Evolutionary conservation across 1,140 invertebrate genomes (phyloP), one percentile per base, ranked within the genome.

Genomic region (Eupristina koningsbergeri): DNA sequence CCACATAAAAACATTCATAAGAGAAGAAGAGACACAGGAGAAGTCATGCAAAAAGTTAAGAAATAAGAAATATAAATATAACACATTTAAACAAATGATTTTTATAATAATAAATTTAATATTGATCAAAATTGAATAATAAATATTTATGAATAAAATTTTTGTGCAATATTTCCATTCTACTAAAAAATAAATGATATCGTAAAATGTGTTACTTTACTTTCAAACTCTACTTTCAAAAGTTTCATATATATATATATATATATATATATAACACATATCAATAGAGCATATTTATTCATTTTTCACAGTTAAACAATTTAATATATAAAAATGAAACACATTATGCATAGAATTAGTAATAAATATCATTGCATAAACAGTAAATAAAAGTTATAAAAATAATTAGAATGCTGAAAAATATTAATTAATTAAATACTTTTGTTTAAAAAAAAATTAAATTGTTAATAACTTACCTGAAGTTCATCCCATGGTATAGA

Each of bases 401-500:
- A 64, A 41, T 41, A 74, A 64, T 76, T 53, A 82, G 69, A 73
- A 76, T 83, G 34, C 53, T 83, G 75, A 31, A 79, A 73, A 39
- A 69, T 77, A 13, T 74, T 53, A 29, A 19, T 64, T 77, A 45
- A 64, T 82, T 64, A 29, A 82, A 71, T 73, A 63, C 79, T 45
- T 61, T 78, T 58, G 26, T 53, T 77, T 83, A 19, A 39, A 75
- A 74, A 61, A 64, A 78, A 29, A 50, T 34, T 8, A 34, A 3
- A 8, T 6, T 58, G 58, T n/a, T 53, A 76, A n/a, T 67, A 41
- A 88, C 87, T 92, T 92, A 97, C 97, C 95, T 98, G 97, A 93
- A 99, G 97, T 93, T 98, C 97, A 89, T 98, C 97, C 95, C 97
- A 98, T 7, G 96, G 95, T 89, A 98, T 98, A 71, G 96, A 95